phyloP scores from a whole-genome alignment of 2,797 vertebrate genomes.

The Ctenochaetus hawaiiensis region DNA sequence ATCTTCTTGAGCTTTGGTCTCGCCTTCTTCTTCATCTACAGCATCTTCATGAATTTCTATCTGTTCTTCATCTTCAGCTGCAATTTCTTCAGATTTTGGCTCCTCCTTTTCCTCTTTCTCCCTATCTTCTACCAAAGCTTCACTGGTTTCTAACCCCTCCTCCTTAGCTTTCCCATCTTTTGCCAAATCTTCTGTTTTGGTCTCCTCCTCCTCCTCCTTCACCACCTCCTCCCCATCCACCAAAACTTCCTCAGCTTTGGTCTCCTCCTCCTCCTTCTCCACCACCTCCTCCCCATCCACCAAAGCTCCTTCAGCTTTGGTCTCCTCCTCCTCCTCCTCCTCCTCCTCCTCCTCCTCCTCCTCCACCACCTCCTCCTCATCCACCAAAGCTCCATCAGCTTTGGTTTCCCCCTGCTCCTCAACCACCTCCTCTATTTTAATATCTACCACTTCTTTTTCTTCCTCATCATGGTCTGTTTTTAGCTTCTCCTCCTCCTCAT shows the following conservation, averaged over 20 bases:
- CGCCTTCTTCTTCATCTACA: constrained; percentile 2
- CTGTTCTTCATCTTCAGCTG: constrained; percentile 13
- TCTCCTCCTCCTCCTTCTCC: not conserved
- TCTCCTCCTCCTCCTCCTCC: not conserved
- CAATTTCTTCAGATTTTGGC: no score
- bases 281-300: not conserved
- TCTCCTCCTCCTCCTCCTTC: not conserved
- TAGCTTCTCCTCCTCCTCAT: constrained; percentile 12
- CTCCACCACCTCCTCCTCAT: constrained; percentile 9
- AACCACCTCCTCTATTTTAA: not conserved
- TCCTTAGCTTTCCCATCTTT: constrained; percentile 2
- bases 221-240: not conserved
- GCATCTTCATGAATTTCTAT: not conserved
- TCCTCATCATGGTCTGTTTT: constrained; percentile 13
- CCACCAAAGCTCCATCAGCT: not conserved
- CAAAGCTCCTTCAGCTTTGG: not conserved
- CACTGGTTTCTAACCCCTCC: constrained; percentile 7
- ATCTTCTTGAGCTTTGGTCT: not conserved
- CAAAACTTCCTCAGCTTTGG: not conserved
- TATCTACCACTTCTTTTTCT: not conserved
- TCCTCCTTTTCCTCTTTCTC: not conserved
- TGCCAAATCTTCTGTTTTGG: not conserved
- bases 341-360: constrained; percentile 6
- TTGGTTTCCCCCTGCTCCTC: not conserved
- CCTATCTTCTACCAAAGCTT: constrained; percentile 15